Evolutionary conservation across 2,888 invertebrate genomes (phyloP).

Genomic region (Heliconius aoede): DNA sequence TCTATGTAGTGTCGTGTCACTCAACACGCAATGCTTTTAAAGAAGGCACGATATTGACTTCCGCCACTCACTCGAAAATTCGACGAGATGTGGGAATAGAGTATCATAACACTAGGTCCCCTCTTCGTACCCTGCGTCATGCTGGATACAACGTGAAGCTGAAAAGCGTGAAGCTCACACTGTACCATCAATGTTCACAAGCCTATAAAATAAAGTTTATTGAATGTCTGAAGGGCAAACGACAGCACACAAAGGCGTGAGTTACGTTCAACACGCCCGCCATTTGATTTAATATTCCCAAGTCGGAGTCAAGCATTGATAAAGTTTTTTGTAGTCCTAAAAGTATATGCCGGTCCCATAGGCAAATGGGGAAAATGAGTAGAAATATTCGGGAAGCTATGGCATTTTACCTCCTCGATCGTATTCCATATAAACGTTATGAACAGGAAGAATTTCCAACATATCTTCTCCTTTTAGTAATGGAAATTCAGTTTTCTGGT

Average conservation of each 20-base stretch:
- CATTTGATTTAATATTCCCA: conserved; percentile 76
- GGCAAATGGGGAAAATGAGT: conserved; percentile 74
- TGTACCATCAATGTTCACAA: conserved; percentile 18
- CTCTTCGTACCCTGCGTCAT: neutral
- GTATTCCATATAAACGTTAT: conserved; percentile 6
- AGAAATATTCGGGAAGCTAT: conserved; percentile 58
- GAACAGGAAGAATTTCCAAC: conserved; percentile 13
- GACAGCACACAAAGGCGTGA: conserved; percentile 28
- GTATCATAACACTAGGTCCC: neutral
- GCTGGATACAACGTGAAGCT: too few species aligned
- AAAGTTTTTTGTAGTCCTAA: conserved; percentile 75
- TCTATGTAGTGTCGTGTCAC: too few species aligned
- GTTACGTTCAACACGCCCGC: conserved; percentile 31
- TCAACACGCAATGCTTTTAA: too few species aligned
- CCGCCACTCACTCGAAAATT: neutral
- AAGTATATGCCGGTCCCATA: conserved; percentile 61
- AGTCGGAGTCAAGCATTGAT: conserved; percentile 77
- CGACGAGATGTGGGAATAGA: neutral
- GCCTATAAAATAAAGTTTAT: conserved; percentile 25
- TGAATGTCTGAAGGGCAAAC: conserved; percentile 25
- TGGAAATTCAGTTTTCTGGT: conserved; percentile 10
- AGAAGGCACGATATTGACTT: neutral
- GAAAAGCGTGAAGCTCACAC: neutral
- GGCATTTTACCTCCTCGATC: conserved; percentile 13
- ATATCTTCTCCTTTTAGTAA: conserved; percentile 23